Conservation (phyloP, 2,797 vertebrate genomes). For the Orientallactaga sibirica region DNA sequence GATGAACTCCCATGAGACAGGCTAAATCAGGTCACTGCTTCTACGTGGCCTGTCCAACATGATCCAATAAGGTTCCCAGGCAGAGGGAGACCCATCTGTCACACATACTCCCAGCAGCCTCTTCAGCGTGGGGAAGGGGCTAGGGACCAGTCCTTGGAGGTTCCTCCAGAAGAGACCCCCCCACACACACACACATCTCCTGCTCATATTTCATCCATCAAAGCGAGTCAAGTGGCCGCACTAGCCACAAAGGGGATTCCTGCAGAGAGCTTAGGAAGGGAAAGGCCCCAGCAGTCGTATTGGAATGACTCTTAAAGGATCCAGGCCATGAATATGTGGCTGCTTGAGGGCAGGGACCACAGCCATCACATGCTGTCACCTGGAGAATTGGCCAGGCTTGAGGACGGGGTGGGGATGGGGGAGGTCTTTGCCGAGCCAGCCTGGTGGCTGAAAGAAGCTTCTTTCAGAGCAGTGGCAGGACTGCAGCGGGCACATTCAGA, state of each 20-base stretch:
- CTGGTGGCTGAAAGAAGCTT: accelerated
- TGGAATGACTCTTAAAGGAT: accelerated
- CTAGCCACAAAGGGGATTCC: too few relatives aligned
- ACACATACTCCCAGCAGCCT: accelerated
- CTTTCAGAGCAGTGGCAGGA: neutral
- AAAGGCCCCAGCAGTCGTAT: accelerated
- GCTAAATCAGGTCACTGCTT: neutral
- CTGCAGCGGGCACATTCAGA: accelerated
- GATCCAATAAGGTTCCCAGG: neutral
- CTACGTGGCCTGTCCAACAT: neutral
- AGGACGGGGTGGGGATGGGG: neutral
- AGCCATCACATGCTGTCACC: neutral
- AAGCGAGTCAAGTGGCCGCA: neutral
- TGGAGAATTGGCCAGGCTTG: neutral
- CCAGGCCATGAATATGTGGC: accelerated
- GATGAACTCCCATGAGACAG: neutral
- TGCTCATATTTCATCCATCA: neutral
- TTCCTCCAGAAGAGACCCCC: neutral
- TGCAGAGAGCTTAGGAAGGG: neutral
- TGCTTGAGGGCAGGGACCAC: neutral
- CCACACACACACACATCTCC: neutral
- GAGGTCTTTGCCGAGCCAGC: neutral
- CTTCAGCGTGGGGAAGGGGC: neutral
- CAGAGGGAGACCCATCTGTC: neutral
- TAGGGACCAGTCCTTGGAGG: neutral